phyloP scores from a whole-genome alignment of 2,113 vertebrate genomes.

The Cyanoderma ruficeps region DNA sequence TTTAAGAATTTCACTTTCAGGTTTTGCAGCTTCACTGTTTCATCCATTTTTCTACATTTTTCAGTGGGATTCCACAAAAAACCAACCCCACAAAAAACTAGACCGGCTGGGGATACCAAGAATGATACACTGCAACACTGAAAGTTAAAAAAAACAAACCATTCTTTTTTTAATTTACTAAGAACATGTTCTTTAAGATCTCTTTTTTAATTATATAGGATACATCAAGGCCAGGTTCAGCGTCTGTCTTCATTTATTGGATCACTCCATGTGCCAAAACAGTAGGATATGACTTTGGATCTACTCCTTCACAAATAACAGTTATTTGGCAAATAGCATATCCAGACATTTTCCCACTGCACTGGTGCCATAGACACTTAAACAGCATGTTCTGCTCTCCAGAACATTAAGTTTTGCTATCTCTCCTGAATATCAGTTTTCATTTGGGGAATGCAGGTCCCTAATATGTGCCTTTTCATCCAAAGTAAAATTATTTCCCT shows the following conservation, averaged over 20 bases:
- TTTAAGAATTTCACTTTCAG: not conserved
- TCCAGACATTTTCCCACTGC: conserved; percentile 57
- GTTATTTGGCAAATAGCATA: conserved; percentile 28
- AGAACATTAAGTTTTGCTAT: conserved; percentile 42
- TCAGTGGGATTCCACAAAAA: not conserved
- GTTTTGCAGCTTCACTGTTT: not conserved
- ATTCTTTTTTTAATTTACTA: not conserved
- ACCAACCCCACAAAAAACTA: not conserved
- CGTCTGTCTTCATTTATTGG: conserved; percentile 32
- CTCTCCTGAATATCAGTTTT: conserved; percentile 42
- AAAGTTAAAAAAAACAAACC: not conserved
- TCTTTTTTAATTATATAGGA: not conserved
- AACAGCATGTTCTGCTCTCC: not conserved
- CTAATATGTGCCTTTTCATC: not conserved
- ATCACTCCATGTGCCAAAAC: conserved; percentile 3
- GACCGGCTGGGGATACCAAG: not conserved
- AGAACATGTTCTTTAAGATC: not conserved
- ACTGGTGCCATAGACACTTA: conserved; percentile 56
- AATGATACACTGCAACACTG: not conserved
- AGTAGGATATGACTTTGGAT: conserved; percentile 54
- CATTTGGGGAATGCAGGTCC: not conserved
- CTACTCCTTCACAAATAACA: conserved; percentile 41
- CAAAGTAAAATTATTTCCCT: not conserved
- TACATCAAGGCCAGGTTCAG: not conserved
- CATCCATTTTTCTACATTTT: not conserved